phyloP scores from a whole-genome alignment of 2,797 vertebrate species.

The Sarcoramphus papa region DNA sequence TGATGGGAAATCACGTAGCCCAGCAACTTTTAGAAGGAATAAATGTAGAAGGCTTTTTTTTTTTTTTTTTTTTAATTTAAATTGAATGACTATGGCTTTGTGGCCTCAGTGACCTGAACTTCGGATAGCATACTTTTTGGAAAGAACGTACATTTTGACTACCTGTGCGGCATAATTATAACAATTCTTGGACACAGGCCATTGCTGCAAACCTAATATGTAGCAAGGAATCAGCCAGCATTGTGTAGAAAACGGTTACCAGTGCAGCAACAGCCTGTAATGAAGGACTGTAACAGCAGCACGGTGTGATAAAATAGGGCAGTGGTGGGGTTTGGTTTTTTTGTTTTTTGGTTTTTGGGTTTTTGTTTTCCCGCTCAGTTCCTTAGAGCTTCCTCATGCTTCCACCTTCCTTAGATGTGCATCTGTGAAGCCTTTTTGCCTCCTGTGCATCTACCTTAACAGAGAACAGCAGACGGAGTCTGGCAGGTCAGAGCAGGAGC shows the following conservation, averaged over 20 bases:
- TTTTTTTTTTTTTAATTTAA: neutral
- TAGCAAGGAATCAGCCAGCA: neutral
- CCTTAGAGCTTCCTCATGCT: neutral
- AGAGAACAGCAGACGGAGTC: neutral
- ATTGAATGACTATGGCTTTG: neutral
- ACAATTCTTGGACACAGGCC: neutral
- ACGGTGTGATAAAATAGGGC: neutral
- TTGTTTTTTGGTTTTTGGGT: neutral
- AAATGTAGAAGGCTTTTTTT: neutral
- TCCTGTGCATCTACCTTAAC: neutral
- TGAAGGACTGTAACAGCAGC: neutral
- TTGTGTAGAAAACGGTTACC: neutral
- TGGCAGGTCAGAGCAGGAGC: neutral
- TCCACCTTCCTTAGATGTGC: neutral
- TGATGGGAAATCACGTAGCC: neutral
- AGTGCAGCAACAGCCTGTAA: neutral
- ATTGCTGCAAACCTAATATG: neutral
- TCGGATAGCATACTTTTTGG: neutral
- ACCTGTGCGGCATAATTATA: neutral
- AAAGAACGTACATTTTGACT: neutral
- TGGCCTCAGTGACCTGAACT: neutral
- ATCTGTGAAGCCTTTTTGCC: neutral
- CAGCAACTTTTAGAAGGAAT: neutral
- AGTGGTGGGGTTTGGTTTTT: neutral
- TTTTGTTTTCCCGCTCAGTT: neutral